These are phyloP conservation scores for Trichopoda pennipes DNA, from an alignment of 2,888 invertebrate species.

Conservation along the genomic window DNA sequence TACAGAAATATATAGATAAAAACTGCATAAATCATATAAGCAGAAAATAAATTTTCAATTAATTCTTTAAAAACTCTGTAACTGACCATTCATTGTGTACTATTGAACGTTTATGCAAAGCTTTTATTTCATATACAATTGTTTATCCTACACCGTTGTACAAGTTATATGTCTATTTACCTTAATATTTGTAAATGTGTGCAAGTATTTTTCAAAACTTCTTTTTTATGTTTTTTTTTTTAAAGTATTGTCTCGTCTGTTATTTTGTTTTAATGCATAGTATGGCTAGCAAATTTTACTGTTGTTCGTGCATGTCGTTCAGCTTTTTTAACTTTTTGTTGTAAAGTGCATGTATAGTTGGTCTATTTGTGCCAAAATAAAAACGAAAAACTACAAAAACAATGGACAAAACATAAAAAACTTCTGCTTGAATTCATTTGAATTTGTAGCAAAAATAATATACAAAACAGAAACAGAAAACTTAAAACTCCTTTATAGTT, in stretches of 20 bases:
- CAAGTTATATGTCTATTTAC: slow-evolving; percentile 23
- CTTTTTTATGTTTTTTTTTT: not conserved
- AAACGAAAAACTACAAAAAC: slow-evolving; percentile 19
- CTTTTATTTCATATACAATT: not conserved
- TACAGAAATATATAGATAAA: too few relatives aligned
- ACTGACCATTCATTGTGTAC: not conserved
- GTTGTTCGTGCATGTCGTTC: slow-evolving; percentile 51
- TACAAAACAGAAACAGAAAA: slow-evolving; percentile 47
- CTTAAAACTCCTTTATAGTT: slow-evolving; percentile 40
- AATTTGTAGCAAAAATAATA: slow-evolving; percentile 51
- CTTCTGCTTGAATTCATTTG: slow-evolving; percentile 62
- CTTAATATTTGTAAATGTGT: slow-evolving; percentile 29
- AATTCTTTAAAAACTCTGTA: slow-evolving; percentile 28
- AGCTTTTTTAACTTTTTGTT: slow-evolving; percentile 21
- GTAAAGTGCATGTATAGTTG: slow-evolving; percentile 21
- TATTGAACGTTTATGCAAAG: not conserved
- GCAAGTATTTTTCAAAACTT: slow-evolving; percentile 24
- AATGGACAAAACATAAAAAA: slow-evolving; percentile 52
- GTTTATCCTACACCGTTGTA: slow-evolving; percentile 7
- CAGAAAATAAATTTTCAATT: not conserved
- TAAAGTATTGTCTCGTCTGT: slow-evolving; percentile 30
- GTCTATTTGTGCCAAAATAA: slow-evolving; percentile 3
- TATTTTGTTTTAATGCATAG: slow-evolving; percentile 18
- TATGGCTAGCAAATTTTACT: slow-evolving; percentile 42
- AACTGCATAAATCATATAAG: too few relatives aligned